Evolutionary conservation across 2,113 vertebrate genomes (phyloP).

Genomic region (Engraulis encrasicolus): DNA sequence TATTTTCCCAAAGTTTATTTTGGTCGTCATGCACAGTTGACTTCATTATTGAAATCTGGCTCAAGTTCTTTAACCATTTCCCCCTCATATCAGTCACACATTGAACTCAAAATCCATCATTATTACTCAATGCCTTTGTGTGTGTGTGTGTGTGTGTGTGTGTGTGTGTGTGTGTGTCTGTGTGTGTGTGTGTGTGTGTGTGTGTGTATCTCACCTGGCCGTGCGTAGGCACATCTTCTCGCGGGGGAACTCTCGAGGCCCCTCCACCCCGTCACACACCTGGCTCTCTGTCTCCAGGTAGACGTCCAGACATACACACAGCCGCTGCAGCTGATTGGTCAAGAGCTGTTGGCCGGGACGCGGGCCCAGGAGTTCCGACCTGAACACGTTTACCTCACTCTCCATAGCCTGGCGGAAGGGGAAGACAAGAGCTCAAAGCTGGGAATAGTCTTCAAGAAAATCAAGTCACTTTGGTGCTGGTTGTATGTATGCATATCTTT

Average conservation of each 20-base stretch:
- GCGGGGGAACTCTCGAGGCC: conserved; percentile 93
- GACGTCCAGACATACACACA: conserved; percentile 92
- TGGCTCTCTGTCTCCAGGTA: conserved; percentile 95
- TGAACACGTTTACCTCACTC: conserved; percentile 91
- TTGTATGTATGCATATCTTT: not conserved
- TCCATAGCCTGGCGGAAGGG: conserved; percentile 86
- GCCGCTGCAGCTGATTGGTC: conserved; percentile 92
- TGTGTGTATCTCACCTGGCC: conserved; percentile 78
- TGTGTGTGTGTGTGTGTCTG: not conserved
- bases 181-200: not conserved
- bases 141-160: not conserved
- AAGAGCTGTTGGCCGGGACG: conserved; percentile 91
- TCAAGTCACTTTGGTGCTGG: too few relatives aligned
- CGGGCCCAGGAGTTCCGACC: conserved; percentile 87
- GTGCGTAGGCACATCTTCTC: conserved; percentile 98
- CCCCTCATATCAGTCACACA: too few relatives aligned
- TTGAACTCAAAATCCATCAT: not conserved
- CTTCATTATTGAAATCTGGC: not conserved
- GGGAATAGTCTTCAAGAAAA: not conserved
- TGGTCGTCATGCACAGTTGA: too few relatives aligned
- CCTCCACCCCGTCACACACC: conserved; percentile 86
- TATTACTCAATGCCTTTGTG: not conserved
- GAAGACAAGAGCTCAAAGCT: too few relatives aligned
- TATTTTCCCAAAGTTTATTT: too few relatives aligned
- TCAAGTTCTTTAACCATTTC: not conserved